Conservation (phyloP, 2,888 invertebrate species). For the Ferrisia virgata region DNA sequence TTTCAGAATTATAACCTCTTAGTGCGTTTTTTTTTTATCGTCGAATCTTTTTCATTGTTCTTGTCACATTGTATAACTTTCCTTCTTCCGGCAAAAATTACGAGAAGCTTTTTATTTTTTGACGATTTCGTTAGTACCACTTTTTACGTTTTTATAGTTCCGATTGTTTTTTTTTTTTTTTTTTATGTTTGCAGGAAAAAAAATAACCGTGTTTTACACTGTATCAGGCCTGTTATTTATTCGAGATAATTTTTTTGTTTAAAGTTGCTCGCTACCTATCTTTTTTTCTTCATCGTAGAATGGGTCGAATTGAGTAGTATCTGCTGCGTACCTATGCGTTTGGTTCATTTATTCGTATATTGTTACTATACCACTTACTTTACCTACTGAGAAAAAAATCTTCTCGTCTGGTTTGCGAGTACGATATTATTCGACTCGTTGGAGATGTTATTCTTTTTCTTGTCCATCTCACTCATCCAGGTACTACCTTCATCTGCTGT, state of each 20-base stretch:
- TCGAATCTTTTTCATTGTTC: neutral
- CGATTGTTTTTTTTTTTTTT: neutral
- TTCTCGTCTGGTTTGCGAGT: neutral
- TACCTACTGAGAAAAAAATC: neutral
- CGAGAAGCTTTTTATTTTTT: neutral
- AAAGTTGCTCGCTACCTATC: neutral
- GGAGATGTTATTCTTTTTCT: neutral
- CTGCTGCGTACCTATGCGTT: neutral
- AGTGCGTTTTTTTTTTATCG: neutral
- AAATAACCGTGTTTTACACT: neutral
- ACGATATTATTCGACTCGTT: too few species aligned
- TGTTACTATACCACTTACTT: too few species aligned
- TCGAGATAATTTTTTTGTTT: neutral
- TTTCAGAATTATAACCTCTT: conserved; percentile 28
- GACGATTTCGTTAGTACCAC: conserved; percentile 4
- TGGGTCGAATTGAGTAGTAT: neutral
- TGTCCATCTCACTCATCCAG: too few species aligned
- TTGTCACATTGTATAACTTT: neutral
- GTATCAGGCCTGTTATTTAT: neutral
- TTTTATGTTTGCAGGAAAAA: neutral
- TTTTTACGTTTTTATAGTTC: neutral
- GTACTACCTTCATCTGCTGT: neutral
- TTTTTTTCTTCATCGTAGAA: neutral
- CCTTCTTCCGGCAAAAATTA: neutral
- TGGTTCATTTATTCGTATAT: neutral